Percentiles rank a stretch among this genome's conserved stretches.
Conservation (phyloP, 2,797 vertebrate genomes). For the Alosa sapidissima region DNA sequence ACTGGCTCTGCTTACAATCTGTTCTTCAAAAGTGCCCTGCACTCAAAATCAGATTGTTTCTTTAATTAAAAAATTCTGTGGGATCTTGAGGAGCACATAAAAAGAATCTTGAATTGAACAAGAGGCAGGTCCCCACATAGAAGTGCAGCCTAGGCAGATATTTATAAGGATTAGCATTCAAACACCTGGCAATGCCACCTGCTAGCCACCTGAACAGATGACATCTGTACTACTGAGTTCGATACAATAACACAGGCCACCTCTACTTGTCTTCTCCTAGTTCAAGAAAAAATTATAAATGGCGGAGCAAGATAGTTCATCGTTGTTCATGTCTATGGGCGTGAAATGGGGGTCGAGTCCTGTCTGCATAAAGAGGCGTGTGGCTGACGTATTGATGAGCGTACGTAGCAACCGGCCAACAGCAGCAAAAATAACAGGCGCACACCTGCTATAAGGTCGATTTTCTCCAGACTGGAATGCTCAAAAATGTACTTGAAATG, state of each 20-base stretch:
- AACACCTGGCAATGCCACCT: background rate
- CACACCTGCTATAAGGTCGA: too few relatives aligned
- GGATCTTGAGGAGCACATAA: background rate
- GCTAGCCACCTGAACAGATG: background rate
- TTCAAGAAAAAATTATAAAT: background rate
- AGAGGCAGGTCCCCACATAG: background rate
- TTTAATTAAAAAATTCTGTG: constrained; percentile 9
- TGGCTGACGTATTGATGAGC: too few relatives aligned
- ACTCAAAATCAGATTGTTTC: background rate
- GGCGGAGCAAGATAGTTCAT: too few relatives aligned
- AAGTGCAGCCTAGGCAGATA: background rate
- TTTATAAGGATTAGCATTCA: background rate
- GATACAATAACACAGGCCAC: background rate
- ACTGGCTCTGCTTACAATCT: background rate
- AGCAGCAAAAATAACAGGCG: too few relatives aligned
- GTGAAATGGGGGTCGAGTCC: too few relatives aligned
- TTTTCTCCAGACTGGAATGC: too few relatives aligned
- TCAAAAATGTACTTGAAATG: too few relatives aligned
- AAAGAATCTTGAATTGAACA: background rate
- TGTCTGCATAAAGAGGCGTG: too few relatives aligned
- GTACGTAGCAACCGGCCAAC: too few relatives aligned
- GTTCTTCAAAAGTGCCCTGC: background rate
- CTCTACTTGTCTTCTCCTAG: background rate
- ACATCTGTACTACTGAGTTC: background rate
- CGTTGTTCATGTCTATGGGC: too few relatives aligned